A percentile compares a stretch with the other conserved stretches of the same genome.
These are phyloP conservation scores for Echiichthys vipera DNA, from an alignment of 2,797 vertebrate genomes.

Conservation along the genomic window DNA sequence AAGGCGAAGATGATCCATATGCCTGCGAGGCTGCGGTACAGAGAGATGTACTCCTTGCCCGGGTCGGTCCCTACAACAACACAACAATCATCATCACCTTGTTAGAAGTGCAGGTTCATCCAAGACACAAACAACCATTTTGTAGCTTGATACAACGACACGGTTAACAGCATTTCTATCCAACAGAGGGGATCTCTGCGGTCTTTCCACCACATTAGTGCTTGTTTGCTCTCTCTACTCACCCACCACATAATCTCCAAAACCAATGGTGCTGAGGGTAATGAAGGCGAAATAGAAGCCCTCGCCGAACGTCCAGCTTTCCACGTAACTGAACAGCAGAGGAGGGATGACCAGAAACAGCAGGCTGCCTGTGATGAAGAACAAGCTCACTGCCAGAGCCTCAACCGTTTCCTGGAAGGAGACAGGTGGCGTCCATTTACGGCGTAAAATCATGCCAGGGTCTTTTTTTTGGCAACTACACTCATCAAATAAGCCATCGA, in stretches of 20 bases:
- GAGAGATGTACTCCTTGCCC: slow-evolving; percentile 80
- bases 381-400: slow-evolving; percentile 84
- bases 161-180: background rate
- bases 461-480: too few relatives aligned
- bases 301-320: slow-evolving; percentile 93
- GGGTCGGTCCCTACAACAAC: slow-evolving; percentile 77
- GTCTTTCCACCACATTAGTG: slow-evolving; percentile 18
- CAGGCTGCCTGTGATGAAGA: slow-evolving; percentile 87
- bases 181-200: background rate
- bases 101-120: slow-evolving; percentile 10
- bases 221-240: slow-evolving; percentile 52
- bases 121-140: background rate
- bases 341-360: slow-evolving; percentile 90
- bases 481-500: too few relatives aligned
- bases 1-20: slow-evolving; percentile 85
- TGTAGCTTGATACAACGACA: background rate
- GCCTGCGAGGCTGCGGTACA: slow-evolving; percentile 84
- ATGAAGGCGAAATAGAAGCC: slow-evolving; percentile 96
- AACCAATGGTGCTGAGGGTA: slow-evolving; percentile 95
- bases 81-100: too few relatives aligned
- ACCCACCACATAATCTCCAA: slow-evolving; percentile 95
- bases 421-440: background rate
- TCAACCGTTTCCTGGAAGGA: slow-evolving; percentile 81
- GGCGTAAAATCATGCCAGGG: too few relatives aligned
- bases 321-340: slow-evolving; percentile 91